A percentile compares a stretch with the other conserved stretches of the same genome.
phyloP scores from a whole-genome alignment of 2,888 invertebrate genomes.

The Chymomyza fuscimana region DNA sequence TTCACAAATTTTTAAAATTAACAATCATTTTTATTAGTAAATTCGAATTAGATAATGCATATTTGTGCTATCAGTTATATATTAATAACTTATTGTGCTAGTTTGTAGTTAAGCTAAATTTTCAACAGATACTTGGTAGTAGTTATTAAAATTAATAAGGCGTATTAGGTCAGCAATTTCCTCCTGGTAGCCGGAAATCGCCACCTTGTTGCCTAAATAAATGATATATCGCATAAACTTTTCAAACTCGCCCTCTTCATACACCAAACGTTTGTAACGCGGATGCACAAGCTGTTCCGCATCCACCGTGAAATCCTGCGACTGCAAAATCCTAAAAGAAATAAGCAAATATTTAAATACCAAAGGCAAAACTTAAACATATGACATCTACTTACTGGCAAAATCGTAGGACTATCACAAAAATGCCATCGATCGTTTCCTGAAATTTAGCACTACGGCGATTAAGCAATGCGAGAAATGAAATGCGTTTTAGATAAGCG shows the following conservation, averaged over 20 bases:
- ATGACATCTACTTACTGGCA: conserved; percentile 68
- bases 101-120: neutral
- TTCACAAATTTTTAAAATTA: conserved; percentile 19
- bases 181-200: conserved; percentile 78
- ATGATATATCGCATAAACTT: conserved; percentile 77
- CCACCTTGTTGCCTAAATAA: conserved; percentile 79
- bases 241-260: conserved; percentile 78
- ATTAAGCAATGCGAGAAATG: conserved; percentile 88
- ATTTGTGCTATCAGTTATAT: conserved; percentile 5
- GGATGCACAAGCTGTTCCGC: conserved; percentile 75
- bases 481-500: conserved; percentile 86
- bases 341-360: neutral
- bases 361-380: too few species aligned
- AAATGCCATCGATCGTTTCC: conserved; percentile 86
- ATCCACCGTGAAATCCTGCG: conserved; percentile 65
- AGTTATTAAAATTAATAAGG: conserved; percentile 78
- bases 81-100: neutral
- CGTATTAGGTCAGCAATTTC: conserved; percentile 79
- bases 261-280: conserved; percentile 73
- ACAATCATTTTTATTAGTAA: conserved; percentile 13
- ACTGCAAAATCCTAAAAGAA: conserved; percentile 71
- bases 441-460: conserved; percentile 85
- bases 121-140: conserved; percentile 61
- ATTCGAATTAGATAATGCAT: neutral
- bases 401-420: conserved; percentile 85